Base-by-base conservation (phyloP, 1,140 invertebrate genomes). In the Anadara kagoshimensis region DNA sequence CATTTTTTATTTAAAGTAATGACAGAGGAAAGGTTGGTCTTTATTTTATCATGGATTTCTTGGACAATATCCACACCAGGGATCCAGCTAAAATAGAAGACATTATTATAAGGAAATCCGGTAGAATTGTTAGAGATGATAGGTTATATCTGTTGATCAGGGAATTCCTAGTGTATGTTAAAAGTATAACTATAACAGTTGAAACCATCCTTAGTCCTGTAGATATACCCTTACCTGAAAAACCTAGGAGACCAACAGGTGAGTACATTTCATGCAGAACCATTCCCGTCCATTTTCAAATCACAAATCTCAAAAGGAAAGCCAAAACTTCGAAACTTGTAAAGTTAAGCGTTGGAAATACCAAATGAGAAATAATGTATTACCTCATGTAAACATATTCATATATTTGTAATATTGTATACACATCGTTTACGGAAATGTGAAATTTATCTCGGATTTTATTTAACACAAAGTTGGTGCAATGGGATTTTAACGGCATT, bases 91-190 rank as follows among this genome's bases (percentile, higher is more conserved):
- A 20, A 2, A 75, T 75, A 47, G 66, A 75, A 43, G 61, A 75
- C 20, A 63, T 75, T 16, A 75, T 75, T 29, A 41, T 69, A 29
- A 69, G 57, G 51, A 75, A 75, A 43, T 63, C 73, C 24, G 73
- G 67, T 8, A 41, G 73, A 43, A 26, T 75, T 1, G 66, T 75
- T 0, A 58, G 58, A 22, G 61, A 75, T 43, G 49, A 64, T 5
- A 69, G 63, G 43, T 14, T 75, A 14, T 75, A 62, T 41, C 67
- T 75, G 14, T 53, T 69, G 1, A 75, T 75, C 16, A 22, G 49
- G 51, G 66, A 69, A 24, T 75, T 75, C 59, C 41, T 75, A 26
- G 73, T 75, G 16, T 69, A 75, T 29, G 62, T 75, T 0, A 75
- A 75, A 43, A 75, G 61, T 22, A 49, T 69, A 18, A 56, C 49